These are phyloP conservation scores for Siderastrea radians DNA, from an alignment of 92 coral and sea anemone species.

Conservation along the genomic window DNA sequence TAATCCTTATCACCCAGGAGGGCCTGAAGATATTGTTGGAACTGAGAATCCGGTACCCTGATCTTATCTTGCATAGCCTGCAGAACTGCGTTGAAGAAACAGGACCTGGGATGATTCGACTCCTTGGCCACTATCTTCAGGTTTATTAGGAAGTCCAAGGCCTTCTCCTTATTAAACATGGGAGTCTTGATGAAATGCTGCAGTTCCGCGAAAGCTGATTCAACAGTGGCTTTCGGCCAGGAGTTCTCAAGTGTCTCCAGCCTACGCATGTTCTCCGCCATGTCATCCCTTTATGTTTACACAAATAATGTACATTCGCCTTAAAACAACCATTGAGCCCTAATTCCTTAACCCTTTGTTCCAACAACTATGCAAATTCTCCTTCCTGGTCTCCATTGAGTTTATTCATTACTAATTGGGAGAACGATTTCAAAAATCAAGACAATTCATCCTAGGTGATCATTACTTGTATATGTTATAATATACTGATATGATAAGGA, in stretches of 20 bases:
- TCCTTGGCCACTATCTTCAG: background rate
- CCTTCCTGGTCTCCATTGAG: too few species aligned
- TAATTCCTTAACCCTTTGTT: too few species aligned
- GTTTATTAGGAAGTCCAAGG: slow-evolving; percentile 5
- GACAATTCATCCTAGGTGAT: too few species aligned
- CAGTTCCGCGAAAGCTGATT: background rate
- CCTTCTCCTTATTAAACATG: slow-evolving; percentile 10
- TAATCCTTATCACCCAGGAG: slow-evolving; percentile 10
- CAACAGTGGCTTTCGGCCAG: background rate
- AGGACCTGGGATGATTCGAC: background rate
- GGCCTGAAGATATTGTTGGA: slow-evolving; percentile 18
- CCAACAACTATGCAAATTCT: too few species aligned
- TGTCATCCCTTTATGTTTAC: slow-evolving; percentile 1
- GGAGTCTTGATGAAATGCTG: slow-evolving; percentile 3
- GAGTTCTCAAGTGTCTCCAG: background rate
- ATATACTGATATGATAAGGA: too few species aligned
- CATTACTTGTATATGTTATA: too few species aligned
- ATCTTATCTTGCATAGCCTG: slow-evolving; percentile 20
- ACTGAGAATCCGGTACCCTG: slow-evolving; percentile 8
- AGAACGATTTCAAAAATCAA: too few species aligned
- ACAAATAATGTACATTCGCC: too few species aligned
- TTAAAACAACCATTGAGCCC: too few species aligned
- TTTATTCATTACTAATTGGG: too few species aligned
- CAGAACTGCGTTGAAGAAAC: background rate
- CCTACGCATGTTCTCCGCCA: slow-evolving; percentile 1